phyloP scores from a whole-genome alignment of 1,140 invertebrate species.

The Neodiprion pinetum region DNA sequence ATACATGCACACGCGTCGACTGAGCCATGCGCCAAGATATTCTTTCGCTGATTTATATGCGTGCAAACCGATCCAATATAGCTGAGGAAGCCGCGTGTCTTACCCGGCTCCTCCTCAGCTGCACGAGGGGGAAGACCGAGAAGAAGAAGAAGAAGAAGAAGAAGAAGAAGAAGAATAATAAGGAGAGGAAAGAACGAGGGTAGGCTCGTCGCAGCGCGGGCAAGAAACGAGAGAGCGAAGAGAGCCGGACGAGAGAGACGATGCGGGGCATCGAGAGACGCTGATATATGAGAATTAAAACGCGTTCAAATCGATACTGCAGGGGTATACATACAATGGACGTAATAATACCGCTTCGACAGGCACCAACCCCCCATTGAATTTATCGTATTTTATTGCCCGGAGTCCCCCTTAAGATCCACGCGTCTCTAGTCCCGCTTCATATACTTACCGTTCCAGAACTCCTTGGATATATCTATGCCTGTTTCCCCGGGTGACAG shows the following conservation, averaged over 20 bases:
- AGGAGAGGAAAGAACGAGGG: conserved; percentile 12
- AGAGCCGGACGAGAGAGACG: neutral
- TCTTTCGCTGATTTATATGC: conserved; percentile 7
- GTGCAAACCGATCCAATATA: conserved; percentile 7
- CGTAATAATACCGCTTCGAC: neutral
- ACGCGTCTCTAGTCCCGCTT: too few species aligned
- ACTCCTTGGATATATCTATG: too few species aligned
- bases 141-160: conserved; percentile 12
- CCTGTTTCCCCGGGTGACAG: too few species aligned
- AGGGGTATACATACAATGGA: neutral
- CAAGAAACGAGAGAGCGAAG: neutral
- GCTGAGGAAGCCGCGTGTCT: neutral
- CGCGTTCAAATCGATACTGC: neutral
- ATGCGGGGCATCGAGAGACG: neutral
- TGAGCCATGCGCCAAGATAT: neutral
- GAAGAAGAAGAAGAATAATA: too few species aligned
- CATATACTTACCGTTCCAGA: too few species aligned
- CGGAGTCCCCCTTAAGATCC: neutral
- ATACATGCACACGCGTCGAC: too few species aligned
- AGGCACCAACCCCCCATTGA: neutral
- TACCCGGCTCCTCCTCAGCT: too few species aligned
- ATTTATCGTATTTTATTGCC: conserved; percentile 7
- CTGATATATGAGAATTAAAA: conserved; percentile 8
- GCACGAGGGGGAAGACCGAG: conserved; percentile 1
- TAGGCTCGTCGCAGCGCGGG: conserved; percentile 6